Percentiles rank a stretch among this genome's conserved stretches.
phyloP scores from a whole-genome alignment of 2,888 invertebrate species.

The Oxystoma pomonae region DNA sequence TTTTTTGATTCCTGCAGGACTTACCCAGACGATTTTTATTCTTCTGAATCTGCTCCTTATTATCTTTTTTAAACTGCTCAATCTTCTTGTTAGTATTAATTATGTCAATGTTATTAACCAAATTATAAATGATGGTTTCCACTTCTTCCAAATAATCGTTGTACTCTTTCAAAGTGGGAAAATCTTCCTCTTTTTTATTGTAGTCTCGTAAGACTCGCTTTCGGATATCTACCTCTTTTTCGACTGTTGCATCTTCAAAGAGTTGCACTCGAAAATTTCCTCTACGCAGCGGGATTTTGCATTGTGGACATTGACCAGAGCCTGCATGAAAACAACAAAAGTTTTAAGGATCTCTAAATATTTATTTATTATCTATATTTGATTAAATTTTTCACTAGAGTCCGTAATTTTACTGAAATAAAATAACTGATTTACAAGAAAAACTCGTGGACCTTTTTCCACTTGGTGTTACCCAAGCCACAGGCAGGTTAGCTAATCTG shows the following conservation, averaged over 20 bases:
- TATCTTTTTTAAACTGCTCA: conserved; percentile 87
- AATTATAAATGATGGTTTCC: conserved; percentile 86
- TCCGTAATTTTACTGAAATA: too few species aligned
- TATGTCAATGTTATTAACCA: conserved; percentile 85
- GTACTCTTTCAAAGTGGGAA: conserved; percentile 70
- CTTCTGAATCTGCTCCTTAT: conserved; percentile 77
- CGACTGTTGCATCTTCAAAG: conserved; percentile 94
- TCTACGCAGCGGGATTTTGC: conserved; percentile 80
- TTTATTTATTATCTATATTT: too few species aligned
- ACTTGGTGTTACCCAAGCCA: too few species aligned
- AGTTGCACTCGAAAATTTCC: conserved; percentile 91
- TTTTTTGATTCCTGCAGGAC: too few species aligned
- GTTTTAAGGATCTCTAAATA: too few species aligned
- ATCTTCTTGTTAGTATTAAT: conserved; percentile 85
- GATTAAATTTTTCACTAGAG: too few species aligned
- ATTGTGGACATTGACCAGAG: conserved; percentile 93
- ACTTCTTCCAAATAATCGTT: conserved; percentile 97
- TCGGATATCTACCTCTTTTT: conserved; percentile 96
- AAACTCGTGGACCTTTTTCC: too few species aligned
- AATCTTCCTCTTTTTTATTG: conserved; percentile 95
- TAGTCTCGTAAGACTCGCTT: conserved; percentile 84
- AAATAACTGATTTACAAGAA: too few species aligned
- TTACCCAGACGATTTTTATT: conserved; percentile 72
- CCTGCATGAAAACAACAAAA: conserved; percentile 58
- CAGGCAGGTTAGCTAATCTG: too few species aligned